Percentiles rank a stretch among this genome's conserved stretches.
phyloP scores from a whole-genome alignment of 1,140 invertebrate species.

The Ylistrum balloti region DNA sequence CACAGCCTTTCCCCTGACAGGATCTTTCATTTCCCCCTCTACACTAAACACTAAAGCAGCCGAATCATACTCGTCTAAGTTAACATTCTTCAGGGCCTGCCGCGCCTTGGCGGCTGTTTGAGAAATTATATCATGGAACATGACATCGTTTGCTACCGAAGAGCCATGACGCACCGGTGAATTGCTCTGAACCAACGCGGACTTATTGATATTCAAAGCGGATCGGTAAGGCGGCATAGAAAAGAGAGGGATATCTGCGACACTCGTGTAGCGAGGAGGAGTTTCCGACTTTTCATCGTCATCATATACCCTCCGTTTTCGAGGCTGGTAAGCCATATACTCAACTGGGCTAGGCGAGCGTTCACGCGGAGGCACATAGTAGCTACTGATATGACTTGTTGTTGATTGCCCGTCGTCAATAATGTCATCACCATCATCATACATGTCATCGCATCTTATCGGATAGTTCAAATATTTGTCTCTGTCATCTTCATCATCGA shows the following conservation, averaged over 20 bases:
- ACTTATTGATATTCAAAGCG: conserved; percentile 35
- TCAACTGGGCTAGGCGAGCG: conserved; percentile 56
- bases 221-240: conserved; percentile 49
- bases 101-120: conserved; percentile 64
- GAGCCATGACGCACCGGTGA: conserved; percentile 29
- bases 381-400: conserved; percentile 30
- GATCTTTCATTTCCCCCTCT: conserved; percentile 67
- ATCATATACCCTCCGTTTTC: conserved; percentile 47
- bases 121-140: conserved; percentile 66
- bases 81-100: conserved; percentile 61
- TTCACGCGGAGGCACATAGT: conserved; percentile 45
- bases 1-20: conserved; percentile 56
- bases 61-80: conserved; percentile 65
- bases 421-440: conserved; percentile 52
- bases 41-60: conserved; percentile 69
- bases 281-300: conserved; percentile 52
- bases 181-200: conserved; percentile 8
- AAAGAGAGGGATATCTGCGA: conserved; percentile 43
- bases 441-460: conserved; percentile 48
- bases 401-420: conserved; percentile 39
- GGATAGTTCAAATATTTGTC: conserved; percentile 48
- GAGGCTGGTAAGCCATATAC: conserved; percentile 64
- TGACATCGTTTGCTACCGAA: conserved; percentile 57
- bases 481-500: conserved; percentile 54
- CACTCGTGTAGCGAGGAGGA: conserved; percentile 13